Conservation (phyloP, 2,888 invertebrate species). For the Calliopum simillimum region DNA sequence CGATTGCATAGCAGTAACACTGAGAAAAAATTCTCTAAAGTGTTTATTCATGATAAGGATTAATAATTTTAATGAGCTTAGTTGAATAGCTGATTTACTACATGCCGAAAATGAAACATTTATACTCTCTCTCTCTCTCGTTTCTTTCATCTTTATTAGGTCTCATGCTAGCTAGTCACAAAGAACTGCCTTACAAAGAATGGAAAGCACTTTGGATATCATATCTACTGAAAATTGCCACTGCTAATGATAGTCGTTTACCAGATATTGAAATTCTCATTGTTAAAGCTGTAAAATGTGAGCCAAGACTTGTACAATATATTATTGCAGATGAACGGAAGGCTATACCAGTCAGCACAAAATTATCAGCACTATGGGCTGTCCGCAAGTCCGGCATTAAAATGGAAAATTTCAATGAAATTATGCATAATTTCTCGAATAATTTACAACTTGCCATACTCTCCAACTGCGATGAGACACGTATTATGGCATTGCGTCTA, state of each 20-base stretch:
- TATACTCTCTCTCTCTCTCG: no score
- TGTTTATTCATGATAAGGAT: no score
- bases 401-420: conserved; percentile 47
- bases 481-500: conserved; percentile 76
- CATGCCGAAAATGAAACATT: no score
- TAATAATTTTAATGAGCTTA: no score
- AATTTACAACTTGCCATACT: conserved; percentile 71
- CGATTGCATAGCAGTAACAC: no score
- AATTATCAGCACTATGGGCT: conserved; percentile 63
- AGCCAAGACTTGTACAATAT: conserved; percentile 52
- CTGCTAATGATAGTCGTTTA: conserved; percentile 48
- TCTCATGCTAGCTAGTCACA: conserved; percentile 69
- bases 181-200: conserved; percentile 58
- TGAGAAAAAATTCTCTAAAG: no score
- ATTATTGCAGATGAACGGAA: conserved; percentile 47
- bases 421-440: conserved; percentile 70
- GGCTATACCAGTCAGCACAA: conserved; percentile 55
- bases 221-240: conserved; percentile 51
- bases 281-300: conserved; percentile 59
- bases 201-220: conserved; percentile 71
- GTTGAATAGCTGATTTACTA: no score
- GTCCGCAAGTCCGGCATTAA: conserved; percentile 68
- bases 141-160: conserved; percentile 42
- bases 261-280: conserved; percentile 56
- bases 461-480: conserved; percentile 70